phyloP scores from a whole-genome alignment of 2,888 invertebrate genomes.

The Dryocosmus kuriphilus region DNA sequence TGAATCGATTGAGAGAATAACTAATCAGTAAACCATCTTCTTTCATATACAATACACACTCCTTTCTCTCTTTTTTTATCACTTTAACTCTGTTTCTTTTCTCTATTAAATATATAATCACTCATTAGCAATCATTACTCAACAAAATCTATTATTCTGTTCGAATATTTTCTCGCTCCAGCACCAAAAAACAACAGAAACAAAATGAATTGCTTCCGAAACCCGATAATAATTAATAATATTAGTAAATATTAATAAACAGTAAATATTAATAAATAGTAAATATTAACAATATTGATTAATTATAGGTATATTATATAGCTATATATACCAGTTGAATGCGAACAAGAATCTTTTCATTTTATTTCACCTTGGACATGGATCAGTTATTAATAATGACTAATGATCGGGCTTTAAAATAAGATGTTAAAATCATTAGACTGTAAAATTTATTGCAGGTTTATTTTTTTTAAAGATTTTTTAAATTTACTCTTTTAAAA shows the following conservation, averaged over 20 bases:
- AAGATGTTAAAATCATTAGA: not conserved
- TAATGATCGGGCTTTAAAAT: not conserved
- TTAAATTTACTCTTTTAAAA: too few species aligned
- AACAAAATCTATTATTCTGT: constrained; percentile 2
- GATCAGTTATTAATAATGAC: not conserved
- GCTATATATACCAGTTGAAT: too few species aligned
- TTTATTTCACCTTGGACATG: constrained; percentile 5
- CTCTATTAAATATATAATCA: not conserved
- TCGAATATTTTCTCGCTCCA: not conserved
- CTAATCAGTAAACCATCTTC: not conserved
- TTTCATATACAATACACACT: not conserved
- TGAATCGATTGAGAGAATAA: not conserved
- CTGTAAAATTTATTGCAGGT: too few species aligned
- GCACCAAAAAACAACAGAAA: not conserved
- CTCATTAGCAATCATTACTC: not conserved
- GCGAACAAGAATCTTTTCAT: not conserved
- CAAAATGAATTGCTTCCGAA: not conserved
- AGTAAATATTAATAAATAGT: too few species aligned
- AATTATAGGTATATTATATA: too few species aligned
- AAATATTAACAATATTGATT: too few species aligned
- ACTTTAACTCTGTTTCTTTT: not conserved
- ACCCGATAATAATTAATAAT: too few species aligned
- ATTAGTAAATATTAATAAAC: too few species aligned
- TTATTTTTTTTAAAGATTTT: too few species aligned
- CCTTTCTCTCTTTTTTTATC: not conserved